These are phyloP conservation scores for Dufourea novaeangliae DNA, from an alignment of 1,140 invertebrate species.

Conservation along the genomic window DNA sequence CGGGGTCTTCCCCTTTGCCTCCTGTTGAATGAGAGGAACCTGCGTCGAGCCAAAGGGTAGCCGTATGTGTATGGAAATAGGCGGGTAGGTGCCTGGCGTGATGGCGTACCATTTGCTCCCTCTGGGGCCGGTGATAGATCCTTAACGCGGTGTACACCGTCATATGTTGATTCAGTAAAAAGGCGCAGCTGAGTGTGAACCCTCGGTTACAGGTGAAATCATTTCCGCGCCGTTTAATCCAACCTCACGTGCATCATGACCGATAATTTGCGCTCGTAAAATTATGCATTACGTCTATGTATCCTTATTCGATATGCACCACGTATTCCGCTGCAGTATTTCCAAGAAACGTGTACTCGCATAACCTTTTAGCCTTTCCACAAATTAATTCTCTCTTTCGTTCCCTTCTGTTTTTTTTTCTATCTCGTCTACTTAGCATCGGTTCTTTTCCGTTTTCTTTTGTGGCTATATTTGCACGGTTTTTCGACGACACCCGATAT, in stretches of 20 bases:
- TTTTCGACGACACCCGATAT: constrained; percentile 33
- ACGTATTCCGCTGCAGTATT: neutral
- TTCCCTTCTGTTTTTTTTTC: too few species aligned
- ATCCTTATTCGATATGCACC: neutral
- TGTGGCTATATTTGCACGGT: neutral
- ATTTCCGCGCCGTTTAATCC: constrained; percentile 23
- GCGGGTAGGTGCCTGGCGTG: constrained; percentile 47
- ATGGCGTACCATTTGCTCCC: constrained; percentile 25
- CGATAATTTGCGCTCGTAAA: constrained; percentile 31
- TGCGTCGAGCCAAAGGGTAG: constrained; percentile 30
- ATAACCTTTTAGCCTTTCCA: too few species aligned
- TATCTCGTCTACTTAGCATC: neutral
- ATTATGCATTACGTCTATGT: neutral
- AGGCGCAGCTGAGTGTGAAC: constrained; percentile 16
- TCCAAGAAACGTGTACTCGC: neutral
- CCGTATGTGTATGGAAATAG: constrained; percentile 71
- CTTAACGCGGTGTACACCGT: constrained; percentile 31
- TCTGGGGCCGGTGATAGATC: constrained; percentile 40
- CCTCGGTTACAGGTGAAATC: constrained; percentile 30
- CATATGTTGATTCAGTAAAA: constrained; percentile 30
- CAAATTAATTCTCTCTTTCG: neutral
- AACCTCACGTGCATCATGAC: neutral
- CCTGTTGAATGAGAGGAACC: constrained; percentile 65
- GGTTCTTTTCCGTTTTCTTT: neutral
- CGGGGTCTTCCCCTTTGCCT: constrained; percentile 61